These are phyloP conservation scores for Phrynocephalus forsythii DNA, from an alignment of 2,797 vertebrate genomes.

Conservation along the genomic window DNA sequence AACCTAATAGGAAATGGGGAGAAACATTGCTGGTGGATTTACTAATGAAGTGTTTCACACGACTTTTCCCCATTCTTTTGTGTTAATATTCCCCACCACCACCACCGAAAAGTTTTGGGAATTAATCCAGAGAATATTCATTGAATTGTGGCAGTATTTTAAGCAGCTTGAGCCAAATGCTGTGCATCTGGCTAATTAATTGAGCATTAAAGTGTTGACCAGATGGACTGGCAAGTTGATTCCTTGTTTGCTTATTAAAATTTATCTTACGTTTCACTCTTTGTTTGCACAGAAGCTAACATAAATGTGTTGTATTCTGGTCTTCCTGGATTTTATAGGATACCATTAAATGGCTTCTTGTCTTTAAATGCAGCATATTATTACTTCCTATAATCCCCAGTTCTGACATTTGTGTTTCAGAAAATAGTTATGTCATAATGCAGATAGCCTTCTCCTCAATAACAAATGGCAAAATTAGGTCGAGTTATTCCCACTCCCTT, in stretches of 20 bases:
- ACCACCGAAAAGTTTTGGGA: conserved; percentile 44
- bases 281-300: conserved; percentile 45
- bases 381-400: not conserved
- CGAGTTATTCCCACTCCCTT: not conserved
- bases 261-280: conserved; percentile 58
- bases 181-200: conserved; percentile 74
- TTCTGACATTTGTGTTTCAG: not conserved
- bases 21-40: not conserved
- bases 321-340: conserved; percentile 20
- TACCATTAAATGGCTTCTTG: not conserved
- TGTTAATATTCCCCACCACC: conserved; percentile 31
- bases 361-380: conserved; percentile 18
- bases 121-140: conserved; percentile 44
- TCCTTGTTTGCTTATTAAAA: conserved; percentile 71
- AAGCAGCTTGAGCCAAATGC: conserved; percentile 71
- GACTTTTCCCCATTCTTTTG: conserved; percentile 59
- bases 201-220: conserved; percentile 78
- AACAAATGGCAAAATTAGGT: not conserved
- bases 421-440: conserved; percentile 1
- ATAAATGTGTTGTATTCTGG: conserved; percentile 28
- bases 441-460: not conserved
- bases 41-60: conserved; percentile 23
- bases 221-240: conserved; percentile 80
- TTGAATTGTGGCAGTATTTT: conserved; percentile 41
- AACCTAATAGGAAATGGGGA: not conserved